Evolutionary conservation across 2,797 vertebrate genomes (phyloP).

Genomic region (Apodemus agrarius): DNA sequence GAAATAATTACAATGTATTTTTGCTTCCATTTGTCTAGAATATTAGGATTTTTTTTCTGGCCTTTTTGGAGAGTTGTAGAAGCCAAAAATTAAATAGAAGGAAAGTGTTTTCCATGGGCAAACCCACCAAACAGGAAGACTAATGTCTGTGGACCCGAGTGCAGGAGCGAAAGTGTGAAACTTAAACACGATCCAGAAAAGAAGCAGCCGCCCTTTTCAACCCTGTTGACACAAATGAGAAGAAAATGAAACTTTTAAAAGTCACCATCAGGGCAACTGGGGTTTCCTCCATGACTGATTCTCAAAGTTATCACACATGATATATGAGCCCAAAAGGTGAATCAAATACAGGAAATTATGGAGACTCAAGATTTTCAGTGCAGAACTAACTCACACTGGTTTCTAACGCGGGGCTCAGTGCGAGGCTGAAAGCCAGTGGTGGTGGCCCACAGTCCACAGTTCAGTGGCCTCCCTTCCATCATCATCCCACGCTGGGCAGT

Average conservation of each 20-base stretch:
- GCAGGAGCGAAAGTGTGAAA: neutral
- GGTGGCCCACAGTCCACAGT: slow-evolving; percentile 62
- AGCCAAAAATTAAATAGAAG: slow-evolving; percentile 65
- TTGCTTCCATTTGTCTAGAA: slow-evolving; percentile 76
- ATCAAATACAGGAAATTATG: slow-evolving; percentile 81
- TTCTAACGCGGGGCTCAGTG: slow-evolving; percentile 79
- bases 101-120: slow-evolving; percentile 58
- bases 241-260: slow-evolving; percentile 38
- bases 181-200: slow-evolving; percentile 62
- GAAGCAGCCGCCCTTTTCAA: slow-evolving; percentile 59
- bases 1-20: slow-evolving; percentile 64
- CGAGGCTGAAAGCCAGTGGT: slow-evolving; percentile 74
- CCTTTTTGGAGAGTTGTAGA: slow-evolving; percentile 64
- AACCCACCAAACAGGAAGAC: neutral
- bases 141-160: neutral
- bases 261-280: neutral
- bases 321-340: slow-evolving; percentile 70
- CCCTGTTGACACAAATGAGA: slow-evolving; percentile 69
- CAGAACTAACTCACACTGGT: slow-evolving; percentile 82
- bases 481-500: slow-evolving; percentile 82
- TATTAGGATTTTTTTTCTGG: slow-evolving; percentile 58
- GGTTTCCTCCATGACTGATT: slow-evolving; percentile 5
- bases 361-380: slow-evolving; percentile 77
- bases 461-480: slow-evolving; percentile 83
- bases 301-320: slow-evolving; percentile 72